phyloP scores from a whole-genome alignment of 2,113 vertebrate genomes.

The Cynocephalus volans region DNA sequence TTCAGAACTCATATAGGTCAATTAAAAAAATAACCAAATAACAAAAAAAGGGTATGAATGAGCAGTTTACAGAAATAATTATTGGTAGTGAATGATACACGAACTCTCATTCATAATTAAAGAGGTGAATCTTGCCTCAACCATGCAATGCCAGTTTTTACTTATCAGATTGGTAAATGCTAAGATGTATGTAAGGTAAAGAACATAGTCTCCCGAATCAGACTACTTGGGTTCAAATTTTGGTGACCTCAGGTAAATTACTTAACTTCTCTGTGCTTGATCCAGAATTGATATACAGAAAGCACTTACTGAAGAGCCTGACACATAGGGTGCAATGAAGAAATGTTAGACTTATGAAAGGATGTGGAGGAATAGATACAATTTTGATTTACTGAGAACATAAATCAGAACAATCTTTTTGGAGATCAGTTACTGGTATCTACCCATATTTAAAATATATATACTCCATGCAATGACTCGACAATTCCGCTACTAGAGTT shows the following conservation, averaged over 20 bases:
- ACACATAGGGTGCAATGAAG: background rate
- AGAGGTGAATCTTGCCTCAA: background rate
- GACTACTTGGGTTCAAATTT: background rate
- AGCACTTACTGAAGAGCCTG: background rate
- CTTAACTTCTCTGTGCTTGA: slow-evolving; percentile 5
- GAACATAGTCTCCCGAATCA: background rate
- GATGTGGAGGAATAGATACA: background rate
- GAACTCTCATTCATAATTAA: background rate
- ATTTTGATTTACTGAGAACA: background rate
- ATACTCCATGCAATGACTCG: background rate
- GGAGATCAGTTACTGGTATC: background rate
- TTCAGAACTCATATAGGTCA: background rate
- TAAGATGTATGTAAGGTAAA: background rate
- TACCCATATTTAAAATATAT: background rate
- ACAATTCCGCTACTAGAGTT: background rate
- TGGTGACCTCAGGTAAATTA: background rate
- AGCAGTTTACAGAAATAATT: background rate
- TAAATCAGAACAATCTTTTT: background rate
- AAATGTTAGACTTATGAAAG: background rate
- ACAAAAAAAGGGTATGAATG: background rate
- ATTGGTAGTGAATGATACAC: background rate
- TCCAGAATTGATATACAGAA: background rate
- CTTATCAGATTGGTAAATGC: background rate
- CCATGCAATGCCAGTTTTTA: background rate
- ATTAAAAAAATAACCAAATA: background rate